These are phyloP conservation scores for Pantherophis vulpinus DNA, from an alignment of 2,797 vertebrate genomes.

Conservation along the genomic window DNA sequence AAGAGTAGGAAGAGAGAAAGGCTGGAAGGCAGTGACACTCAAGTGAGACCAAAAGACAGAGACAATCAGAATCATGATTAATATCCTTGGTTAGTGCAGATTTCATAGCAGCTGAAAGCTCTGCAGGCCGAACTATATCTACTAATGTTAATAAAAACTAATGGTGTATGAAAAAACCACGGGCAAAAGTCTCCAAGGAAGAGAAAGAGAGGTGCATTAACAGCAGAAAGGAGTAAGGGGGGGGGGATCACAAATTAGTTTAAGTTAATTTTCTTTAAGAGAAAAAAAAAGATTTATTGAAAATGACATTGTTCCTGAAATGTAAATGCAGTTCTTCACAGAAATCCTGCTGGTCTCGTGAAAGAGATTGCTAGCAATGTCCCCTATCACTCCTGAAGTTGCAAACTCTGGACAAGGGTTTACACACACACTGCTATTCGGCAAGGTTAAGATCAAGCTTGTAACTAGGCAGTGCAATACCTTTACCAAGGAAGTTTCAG, in stretches of 20 bases:
- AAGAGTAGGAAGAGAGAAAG: not conserved
- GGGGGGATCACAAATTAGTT: not conserved
- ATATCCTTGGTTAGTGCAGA: constrained; percentile 27
- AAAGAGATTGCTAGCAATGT: constrained; percentile 8
- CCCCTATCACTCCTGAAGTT: constrained; percentile 11
- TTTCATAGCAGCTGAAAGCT: constrained; percentile 35
- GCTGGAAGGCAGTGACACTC: not conserved
- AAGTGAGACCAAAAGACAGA: constrained; percentile 19
- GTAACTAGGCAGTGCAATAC: constrained; percentile 19
- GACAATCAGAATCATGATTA: constrained; percentile 29
- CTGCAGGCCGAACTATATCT: constrained; percentile 31
- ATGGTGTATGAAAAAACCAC: constrained; percentile 25
- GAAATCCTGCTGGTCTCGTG: not conserved
- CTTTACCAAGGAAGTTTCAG: constrained; percentile 44
- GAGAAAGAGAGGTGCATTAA: constrained; percentile 23
- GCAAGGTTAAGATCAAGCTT: constrained; percentile 46
- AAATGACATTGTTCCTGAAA: not conserved
- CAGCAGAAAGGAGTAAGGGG: not conserved
- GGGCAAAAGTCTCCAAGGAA: constrained; percentile 9
- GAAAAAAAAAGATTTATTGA: not conserved
- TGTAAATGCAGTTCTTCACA: not conserved
- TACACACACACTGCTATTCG: not conserved
- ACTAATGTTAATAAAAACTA: constrained; percentile 39
- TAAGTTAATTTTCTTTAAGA: not conserved
- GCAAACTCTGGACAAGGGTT: constrained; percentile 17